These are phyloP conservation scores for Epiblema foenella DNA, from an alignment of 2,888 invertebrate species.

Conservation along the genomic window DNA sequence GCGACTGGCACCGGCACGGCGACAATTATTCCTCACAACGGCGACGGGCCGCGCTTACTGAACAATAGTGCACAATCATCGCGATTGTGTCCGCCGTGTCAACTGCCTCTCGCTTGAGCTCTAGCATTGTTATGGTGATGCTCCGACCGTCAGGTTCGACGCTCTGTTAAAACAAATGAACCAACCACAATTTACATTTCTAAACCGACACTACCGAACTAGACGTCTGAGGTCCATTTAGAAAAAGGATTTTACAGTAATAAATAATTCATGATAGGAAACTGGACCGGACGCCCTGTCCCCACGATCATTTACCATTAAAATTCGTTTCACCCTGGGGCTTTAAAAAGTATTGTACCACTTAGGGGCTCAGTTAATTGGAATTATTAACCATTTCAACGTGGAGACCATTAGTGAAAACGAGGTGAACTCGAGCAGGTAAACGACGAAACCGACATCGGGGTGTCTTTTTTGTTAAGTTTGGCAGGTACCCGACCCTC, in stretches of 20 bases:
- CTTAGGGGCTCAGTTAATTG: constrained; percentile 74
- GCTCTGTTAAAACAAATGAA: constrained; percentile 73
- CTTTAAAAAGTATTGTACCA: constrained; percentile 61
- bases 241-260: constrained; percentile 60
- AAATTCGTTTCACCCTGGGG: constrained; percentile 71
- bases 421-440: constrained; percentile 75
- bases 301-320: constrained; percentile 64
- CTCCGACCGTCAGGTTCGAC: constrained; percentile 67
- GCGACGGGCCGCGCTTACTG: constrained; percentile 53
- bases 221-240: constrained; percentile 53
- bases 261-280: constrained; percentile 73
- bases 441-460: constrained; percentile 69
- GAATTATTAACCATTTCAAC: constrained; percentile 76
- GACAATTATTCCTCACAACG: constrained; percentile 65
- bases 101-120: constrained; percentile 75
- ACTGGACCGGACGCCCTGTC: constrained; percentile 57
- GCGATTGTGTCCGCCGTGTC: constrained; percentile 72
- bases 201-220: constrained; percentile 57
- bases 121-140: constrained; percentile 80
- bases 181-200: constrained; percentile 68
- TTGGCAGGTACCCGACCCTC: constrained; percentile 77
- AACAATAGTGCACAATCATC: constrained; percentile 80
- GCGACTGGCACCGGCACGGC: constrained; percentile 59
- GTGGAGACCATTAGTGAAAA: constrained; percentile 73
- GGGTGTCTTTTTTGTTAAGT: constrained; percentile 70